These are phyloP conservation scores for Subacronicta megacephala DNA, from an alignment of 2,888 invertebrate species.

Conservation along the genomic window DNA sequence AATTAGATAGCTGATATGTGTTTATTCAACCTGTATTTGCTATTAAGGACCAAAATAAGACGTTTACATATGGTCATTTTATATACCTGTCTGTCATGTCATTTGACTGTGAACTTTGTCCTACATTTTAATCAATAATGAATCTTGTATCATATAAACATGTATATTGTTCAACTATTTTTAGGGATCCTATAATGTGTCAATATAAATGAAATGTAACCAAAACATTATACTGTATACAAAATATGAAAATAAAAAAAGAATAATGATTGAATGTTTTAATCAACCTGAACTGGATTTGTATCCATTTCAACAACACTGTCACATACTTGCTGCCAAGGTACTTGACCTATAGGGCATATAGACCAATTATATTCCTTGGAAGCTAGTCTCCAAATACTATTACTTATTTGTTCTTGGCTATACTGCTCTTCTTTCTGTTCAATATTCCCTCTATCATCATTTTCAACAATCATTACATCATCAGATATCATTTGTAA, in stretches of 20 bases:
- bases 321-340: conserved; percentile 71
- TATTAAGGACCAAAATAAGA: conserved; percentile 80
- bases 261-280: conserved; percentile 75
- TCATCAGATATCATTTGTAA: conserved; percentile 59
- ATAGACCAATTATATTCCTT: conserved; percentile 76
- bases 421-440: conserved; percentile 20
- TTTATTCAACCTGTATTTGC: conserved; percentile 66
- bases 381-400: conserved; percentile 77
- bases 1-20: conserved; percentile 54
- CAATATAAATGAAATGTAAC: conserved; percentile 87
- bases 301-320: conserved; percentile 33
- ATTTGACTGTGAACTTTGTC: conserved; percentile 72
- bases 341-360: conserved; percentile 87
- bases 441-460: conserved; percentile 29
- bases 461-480: conserved; percentile 46
- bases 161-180: conserved; percentile 87
- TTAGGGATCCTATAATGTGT: conserved; percentile 85
- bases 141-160: conserved; percentile 85
- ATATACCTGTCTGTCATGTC: conserved; percentile 76
- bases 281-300: conserved; percentile 53
- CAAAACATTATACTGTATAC: conserved; percentile 86
- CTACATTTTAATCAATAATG: conserved; percentile 74
- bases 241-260: conserved; percentile 85
- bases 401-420: conserved; percentile 43
- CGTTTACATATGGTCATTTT: conserved; percentile 74